A percentile compares a stretch with the other conserved stretches of the same genome.
phyloP scores from a whole-genome alignment of 2,888 invertebrate genomes.

The Chrysotoxum bicinctum region DNA sequence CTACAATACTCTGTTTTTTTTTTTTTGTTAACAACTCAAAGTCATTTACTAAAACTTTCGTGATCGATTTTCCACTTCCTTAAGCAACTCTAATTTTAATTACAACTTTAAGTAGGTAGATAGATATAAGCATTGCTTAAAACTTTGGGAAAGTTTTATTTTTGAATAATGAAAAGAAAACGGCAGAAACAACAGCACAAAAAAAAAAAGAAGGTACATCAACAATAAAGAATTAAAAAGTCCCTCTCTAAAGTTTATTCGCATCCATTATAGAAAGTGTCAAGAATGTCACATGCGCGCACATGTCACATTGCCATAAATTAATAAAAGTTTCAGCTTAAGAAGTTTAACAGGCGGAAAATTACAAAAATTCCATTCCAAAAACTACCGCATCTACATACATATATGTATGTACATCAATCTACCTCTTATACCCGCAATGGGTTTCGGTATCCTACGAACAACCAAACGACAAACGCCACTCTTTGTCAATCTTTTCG shows the following conservation, averaged over 20 bases:
- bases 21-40: neutral
- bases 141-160: conserved; percentile 11
- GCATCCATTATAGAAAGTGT: conserved; percentile 69
- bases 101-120: conserved; percentile 42
- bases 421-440: neutral
- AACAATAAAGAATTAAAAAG: conserved; percentile 2
- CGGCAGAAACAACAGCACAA: neutral
- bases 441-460: conserved; percentile 3
- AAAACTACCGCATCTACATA: conserved; percentile 53
- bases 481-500: conserved; percentile 64
- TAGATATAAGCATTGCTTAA: neutral
- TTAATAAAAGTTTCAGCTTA: conserved; percentile 69
- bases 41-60: neutral
- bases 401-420: neutral
- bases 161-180: neutral
- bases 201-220: neutral
- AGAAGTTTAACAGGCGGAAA: conserved; percentile 73
- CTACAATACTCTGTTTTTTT: neutral
- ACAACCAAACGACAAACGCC: conserved; percentile 9
- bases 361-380: conserved; percentile 69
- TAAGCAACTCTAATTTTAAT: conserved; percentile 52
- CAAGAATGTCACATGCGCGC: conserved; percentile 69
- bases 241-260: conserved; percentile 53
- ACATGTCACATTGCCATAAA: conserved; percentile 71
- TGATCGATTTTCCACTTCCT: conserved; percentile 21